Evolutionary conservation across 2,113 vertebrate genomes (phyloP).

Genomic region (Caloenas nicobarica): DNA sequence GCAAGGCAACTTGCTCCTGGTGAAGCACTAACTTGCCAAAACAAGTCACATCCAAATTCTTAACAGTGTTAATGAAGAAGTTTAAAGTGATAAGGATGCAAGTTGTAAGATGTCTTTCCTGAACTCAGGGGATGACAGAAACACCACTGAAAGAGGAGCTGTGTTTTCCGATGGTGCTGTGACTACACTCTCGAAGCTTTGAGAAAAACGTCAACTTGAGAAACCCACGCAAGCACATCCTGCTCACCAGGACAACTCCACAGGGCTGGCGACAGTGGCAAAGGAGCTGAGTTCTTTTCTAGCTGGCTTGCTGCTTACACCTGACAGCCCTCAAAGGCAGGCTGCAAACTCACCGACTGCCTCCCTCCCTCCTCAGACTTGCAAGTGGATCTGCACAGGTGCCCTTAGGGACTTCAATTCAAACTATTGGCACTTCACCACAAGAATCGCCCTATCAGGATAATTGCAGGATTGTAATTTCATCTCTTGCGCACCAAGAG

Average conservation of each 20-base stretch:
- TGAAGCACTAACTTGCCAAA: background rate
- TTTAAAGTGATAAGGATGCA: background rate
- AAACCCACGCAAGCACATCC: background rate
- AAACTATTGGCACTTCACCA: background rate
- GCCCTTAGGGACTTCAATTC: background rate
- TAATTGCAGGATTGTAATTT: background rate
- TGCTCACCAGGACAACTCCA: background rate
- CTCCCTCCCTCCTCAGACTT: background rate
- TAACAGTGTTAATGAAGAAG: background rate
- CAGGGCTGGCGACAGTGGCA: background rate
- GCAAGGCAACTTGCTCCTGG: background rate
- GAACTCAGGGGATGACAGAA: background rate
- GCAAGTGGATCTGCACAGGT: background rate
- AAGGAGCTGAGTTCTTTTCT: no score
- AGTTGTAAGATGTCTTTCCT: background rate
- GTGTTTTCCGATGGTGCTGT: rapidly evolving
- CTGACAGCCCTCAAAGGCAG: background rate
- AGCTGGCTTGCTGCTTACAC: background rate
- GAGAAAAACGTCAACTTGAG: background rate
- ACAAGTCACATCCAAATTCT: background rate
- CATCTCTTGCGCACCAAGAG: background rate
- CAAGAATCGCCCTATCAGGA: background rate
- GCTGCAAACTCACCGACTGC: background rate
- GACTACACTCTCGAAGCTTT: rapidly evolving
- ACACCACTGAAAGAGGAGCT: background rate